Evolutionary conservation across 2,888 invertebrate species (phyloP).

Genomic region (Chrysodeixis includens): DNA sequence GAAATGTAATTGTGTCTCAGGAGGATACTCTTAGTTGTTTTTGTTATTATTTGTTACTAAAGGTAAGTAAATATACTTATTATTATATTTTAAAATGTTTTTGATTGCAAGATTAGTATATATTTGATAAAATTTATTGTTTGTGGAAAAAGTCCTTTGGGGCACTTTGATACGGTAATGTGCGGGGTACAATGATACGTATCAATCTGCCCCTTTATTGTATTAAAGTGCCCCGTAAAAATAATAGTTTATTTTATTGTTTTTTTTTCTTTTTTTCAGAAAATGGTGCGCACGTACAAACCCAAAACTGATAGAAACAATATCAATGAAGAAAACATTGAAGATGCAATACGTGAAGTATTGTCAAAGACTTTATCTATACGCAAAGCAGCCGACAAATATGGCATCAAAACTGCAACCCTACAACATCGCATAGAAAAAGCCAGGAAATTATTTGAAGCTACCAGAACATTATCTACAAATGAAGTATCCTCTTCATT

Average conservation of each 20-base stretch:
- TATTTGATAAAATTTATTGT: constrained; percentile 24
- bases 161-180: constrained; percentile 30
- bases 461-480: constrained; percentile 23
- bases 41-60: no score
- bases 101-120: no score
- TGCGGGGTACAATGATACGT: constrained; percentile 45
- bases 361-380: not conserved
- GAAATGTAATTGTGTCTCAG: no score
- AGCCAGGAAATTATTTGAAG: constrained; percentile 35
- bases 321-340: constrained; percentile 1
- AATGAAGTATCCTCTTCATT: constrained; percentile 34
- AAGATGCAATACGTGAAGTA: not conserved
- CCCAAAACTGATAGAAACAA: not conserved
- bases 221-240: constrained; percentile 34
- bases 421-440: constrained; percentile 50
- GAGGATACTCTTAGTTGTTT: no score
- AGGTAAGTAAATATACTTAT: no score
- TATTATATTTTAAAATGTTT: no score
- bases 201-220: constrained; percentile 41
- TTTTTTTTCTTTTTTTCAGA: not conserved
- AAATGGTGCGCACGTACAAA: constrained; percentile 1
- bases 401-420: constrained; percentile 36
- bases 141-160: constrained; percentile 35
- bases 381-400: constrained; percentile 30
- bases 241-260: no score